Evolutionary conservation across 2,113 vertebrate genomes (phyloP), one percentile per base, ranked within the genome.

Genomic region (Neotoma lepida): DNA sequence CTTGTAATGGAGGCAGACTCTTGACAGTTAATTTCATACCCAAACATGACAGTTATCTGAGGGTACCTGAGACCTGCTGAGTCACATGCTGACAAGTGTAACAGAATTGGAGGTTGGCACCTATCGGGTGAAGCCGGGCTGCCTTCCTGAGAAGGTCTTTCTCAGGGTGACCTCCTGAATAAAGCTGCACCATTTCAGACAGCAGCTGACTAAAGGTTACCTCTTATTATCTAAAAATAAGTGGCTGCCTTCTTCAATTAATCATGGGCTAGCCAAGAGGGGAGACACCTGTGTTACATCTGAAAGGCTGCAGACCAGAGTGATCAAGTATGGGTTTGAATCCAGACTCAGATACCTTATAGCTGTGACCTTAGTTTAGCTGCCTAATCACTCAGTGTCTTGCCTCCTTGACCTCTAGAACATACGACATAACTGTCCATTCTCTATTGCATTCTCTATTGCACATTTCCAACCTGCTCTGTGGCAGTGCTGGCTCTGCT

Each of bases 171-270:
- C 61, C 41, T 54, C 82, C 56, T 14, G 41, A 58, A 54, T 77
- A 33, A 74, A 56, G 49, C 39, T 68, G 71, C 24, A 33, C 46
- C 35, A 22, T 66, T 89, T 86, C 84, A 94, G 78, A 88, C 56
- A 95, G 49, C 7, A 56, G 86, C 30, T 44, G 51, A 94, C 61
- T 58, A 78, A 89, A 96, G 84, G 77, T 76, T 92, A 54, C 13
- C 77, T 78, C 68, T 76, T 74, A 92, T 68, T 89, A 87, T 92
- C 81, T 94, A 51, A 89, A 92, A 91, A 66, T 68, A 92, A 86
- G 56, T 54, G 56, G 85, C 78, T 95, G 84, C 87, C 87, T 76
- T 63, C 88, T 71, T 89, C 41, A 96, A 44, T 88, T 81, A 61
- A 54, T 39, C 70, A 30, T 1, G 33, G 91, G 84, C 76, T 54